Evolutionary conservation across 2,888 invertebrate species (phyloP).

Genomic region (Prostheceraeus crozeri): DNA sequence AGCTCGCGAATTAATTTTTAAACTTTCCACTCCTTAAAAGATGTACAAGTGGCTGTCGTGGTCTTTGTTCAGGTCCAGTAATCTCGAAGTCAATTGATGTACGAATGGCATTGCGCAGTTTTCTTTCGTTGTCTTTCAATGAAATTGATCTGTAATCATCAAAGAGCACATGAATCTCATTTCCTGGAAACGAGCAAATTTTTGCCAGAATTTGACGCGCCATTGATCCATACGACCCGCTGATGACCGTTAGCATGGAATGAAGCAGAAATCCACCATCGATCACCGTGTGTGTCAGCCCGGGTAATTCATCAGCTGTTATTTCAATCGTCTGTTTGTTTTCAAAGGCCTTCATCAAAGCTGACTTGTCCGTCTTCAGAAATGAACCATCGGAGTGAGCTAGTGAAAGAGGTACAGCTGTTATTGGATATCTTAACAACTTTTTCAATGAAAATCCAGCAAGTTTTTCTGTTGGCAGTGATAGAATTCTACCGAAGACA

Average conservation of each 20-base stretch:
- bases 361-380: constrained; percentile 37
- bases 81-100: too few species aligned
- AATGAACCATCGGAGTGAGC: constrained; percentile 34
- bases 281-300: constrained; percentile 33
- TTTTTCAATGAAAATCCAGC: constrained; percentile 9
- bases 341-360: constrained; percentile 30
- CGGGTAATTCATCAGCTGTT: constrained; percentile 15
- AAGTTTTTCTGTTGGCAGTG: constrained; percentile 5
- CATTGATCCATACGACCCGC: constrained; percentile 31
- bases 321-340: constrained; percentile 13
- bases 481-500: constrained; percentile 20
- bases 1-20: constrained; percentile 32
- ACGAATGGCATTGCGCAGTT: constrained; percentile 17
- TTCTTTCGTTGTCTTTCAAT: constrained; percentile 31
- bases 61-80: constrained; percentile 34
- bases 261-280: constrained; percentile 38
- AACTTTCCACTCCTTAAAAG: constrained; percentile 34
- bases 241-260: constrained; percentile 24
- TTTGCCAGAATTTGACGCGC: constrained; percentile 28
- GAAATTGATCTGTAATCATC: constrained; percentile 17
- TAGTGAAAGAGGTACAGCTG: constrained; percentile 12
- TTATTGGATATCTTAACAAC: constrained; percentile 26
- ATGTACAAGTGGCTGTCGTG: constrained; percentile 3
- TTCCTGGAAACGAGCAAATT: constrained; percentile 22
- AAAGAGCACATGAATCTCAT: constrained; percentile 36